Conservation (phyloP, 2,797 vertebrate genomes). For the Gambusia yucatana region DNA sequence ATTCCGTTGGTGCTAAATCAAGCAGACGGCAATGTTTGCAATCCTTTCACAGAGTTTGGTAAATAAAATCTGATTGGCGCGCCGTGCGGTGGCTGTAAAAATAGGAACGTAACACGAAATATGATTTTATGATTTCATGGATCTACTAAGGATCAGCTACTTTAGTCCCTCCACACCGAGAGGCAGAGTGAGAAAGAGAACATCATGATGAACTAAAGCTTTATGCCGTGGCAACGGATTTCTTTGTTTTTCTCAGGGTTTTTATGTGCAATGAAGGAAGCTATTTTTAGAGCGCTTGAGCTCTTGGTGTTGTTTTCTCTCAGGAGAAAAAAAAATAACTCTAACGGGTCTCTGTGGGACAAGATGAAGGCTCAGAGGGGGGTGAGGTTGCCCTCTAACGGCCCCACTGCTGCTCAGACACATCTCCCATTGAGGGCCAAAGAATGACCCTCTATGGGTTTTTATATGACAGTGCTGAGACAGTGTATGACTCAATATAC, state of each 20-base stretch:
- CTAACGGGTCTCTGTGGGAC: slow-evolving; percentile 55
- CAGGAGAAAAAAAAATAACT: slow-evolving; percentile 54
- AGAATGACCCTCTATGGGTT: slow-evolving; percentile 57
- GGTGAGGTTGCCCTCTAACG: slow-evolving; percentile 75
- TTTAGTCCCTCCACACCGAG: slow-evolving; percentile 26
- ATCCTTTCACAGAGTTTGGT: slow-evolving; percentile 53
- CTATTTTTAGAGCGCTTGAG: slow-evolving; percentile 34
- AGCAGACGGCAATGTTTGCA: slow-evolving; percentile 62
- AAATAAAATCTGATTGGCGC: slow-evolving; percentile 56
- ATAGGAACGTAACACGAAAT: slow-evolving; percentile 26
- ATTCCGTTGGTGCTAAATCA: slow-evolving; percentile 65
- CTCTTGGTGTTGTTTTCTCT: slow-evolving; percentile 51
- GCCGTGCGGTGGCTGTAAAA: neutral
- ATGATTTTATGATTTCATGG: neutral
- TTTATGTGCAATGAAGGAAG: slow-evolving; percentile 55
- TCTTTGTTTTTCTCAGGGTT: slow-evolving; percentile 57
- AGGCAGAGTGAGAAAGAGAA: slow-evolving; percentile 23
- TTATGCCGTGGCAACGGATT: slow-evolving; percentile 32
- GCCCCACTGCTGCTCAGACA: slow-evolving; percentile 71
- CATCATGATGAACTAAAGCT: slow-evolving; percentile 44
- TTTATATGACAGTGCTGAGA: neutral
- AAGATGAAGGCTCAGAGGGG: slow-evolving; percentile 73
- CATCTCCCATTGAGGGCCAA: slow-evolving; percentile 72
- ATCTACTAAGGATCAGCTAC: neutral
- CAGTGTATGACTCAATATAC: neutral